Evolutionary conservation across 37 sponge, comb jelly and placozoan species (phyloP).

Genomic region (Sycon ciliatum): DNA sequence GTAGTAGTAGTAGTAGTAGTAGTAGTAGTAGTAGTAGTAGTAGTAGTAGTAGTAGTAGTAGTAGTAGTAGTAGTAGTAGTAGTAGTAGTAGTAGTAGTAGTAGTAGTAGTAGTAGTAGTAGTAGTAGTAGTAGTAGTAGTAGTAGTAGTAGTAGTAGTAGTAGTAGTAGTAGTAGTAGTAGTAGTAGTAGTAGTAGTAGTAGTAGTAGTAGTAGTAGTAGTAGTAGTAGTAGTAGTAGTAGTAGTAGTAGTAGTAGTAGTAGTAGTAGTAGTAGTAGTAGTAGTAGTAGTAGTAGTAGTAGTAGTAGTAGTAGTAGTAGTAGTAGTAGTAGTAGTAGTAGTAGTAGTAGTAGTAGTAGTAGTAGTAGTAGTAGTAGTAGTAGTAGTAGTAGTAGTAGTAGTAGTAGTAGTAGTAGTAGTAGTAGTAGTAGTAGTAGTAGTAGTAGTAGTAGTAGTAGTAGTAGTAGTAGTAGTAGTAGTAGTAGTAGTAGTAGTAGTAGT

Average conservation of each 20-base stretch:
- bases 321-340: slow-evolving; percentile 9
- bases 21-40: slow-evolving; percentile 9
- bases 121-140: slow-evolving; percentile 9
- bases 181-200: slow-evolving; percentile 2
- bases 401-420: slow-evolving; percentile 9
- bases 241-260: slow-evolving; percentile 2
- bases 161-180: slow-evolving; percentile 9
- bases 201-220: slow-evolving; percentile 9
- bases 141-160: slow-evolving; percentile 9
- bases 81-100: slow-evolving; percentile 9
- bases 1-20: slow-evolving; percentile 9
- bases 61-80: slow-evolving; percentile 9
- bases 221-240: slow-evolving; percentile 9
- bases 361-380: slow-evolving; percentile 2
- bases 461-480: slow-evolving; percentile 2
- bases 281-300: slow-evolving; percentile 9
- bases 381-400: slow-evolving; percentile 9
- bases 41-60: slow-evolving; percentile 9
- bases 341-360: slow-evolving; percentile 9
- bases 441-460: slow-evolving; percentile 9
- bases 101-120: slow-evolving; percentile 9
- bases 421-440: slow-evolving; percentile 2
- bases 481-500: slow-evolving; percentile 9
- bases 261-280: slow-evolving; percentile 9
- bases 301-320: slow-evolving; percentile 2